Evolutionary conservation across 2,888 invertebrate genomes (phyloP), one percentile per base, ranked within the genome.

Genomic region (Lathronympha strigana): DNA sequence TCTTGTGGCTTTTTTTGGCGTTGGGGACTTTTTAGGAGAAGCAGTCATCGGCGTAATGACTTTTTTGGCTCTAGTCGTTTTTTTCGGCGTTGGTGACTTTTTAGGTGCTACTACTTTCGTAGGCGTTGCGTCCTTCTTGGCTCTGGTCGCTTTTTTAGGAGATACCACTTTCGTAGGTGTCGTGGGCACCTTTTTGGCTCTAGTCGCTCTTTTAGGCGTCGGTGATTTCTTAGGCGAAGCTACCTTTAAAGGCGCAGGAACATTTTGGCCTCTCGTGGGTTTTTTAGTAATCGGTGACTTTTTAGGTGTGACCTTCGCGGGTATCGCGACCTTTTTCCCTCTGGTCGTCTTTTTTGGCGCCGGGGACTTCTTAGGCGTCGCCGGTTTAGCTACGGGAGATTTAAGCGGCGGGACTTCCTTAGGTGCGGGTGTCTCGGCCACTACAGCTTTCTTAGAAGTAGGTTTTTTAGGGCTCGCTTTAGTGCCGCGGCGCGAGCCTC

Each of bases 211-310:
- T 50, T 36, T 54, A 1, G 62, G 51, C 15, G 63, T 31, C 9
- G 47, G 47, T 15, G 15, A 19, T 17, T 51, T 50, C 28, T 28
- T 38, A 2, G 21, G 43, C 9, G n/a, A 21, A n/a, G n/a, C n/a
- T 13, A 36, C 33, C 15, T 15, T 15, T 0, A 15, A 2, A 4
- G 45, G 23, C 4, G 23, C 9, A 8, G 49, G 49, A 8, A 9
- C 17, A 15, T 49, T 38, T 38, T 38, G n/a, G 15, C 38, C 38
- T 38, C 38, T 15, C 6, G 47, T 19, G 2, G 6, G 25, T 28
- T 51, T 81, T 67, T 79, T 82, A 19, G 84, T 79, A 15, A 80
- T 76, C 63, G 72, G 72, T 0, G 67, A 47, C 47, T 72, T 75
- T 31, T 71, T 53, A 4, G 15, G 23, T 2, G 49, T 1, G 15